Percentiles rank a stretch among this genome's conserved stretches.
phyloP scores from a whole-genome alignment of 2,113 vertebrate species.

The Rhea pennata region DNA sequence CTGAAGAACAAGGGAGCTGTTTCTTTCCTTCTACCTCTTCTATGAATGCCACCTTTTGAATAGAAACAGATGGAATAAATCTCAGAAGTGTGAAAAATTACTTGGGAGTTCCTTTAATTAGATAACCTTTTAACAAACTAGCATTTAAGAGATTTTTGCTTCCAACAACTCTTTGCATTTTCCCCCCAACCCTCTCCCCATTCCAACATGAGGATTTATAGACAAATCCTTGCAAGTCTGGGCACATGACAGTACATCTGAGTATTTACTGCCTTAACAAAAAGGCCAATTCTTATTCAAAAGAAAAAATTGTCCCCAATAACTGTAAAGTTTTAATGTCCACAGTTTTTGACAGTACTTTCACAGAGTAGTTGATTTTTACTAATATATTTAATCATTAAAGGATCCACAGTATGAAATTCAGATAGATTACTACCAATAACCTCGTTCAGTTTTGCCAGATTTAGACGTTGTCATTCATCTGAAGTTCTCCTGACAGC shows the following conservation, averaged over 20 bases:
- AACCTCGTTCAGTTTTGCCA: not conserved
- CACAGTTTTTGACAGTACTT: not conserved
- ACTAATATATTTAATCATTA: not conserved
- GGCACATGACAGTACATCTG: fast-evolving
- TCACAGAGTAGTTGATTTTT: not conserved
- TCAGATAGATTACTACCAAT: not conserved
- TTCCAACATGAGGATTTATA: not conserved
- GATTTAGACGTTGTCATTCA: not conserved
- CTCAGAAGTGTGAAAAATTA: constrained; percentile 15
- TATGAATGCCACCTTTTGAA: not conserved
- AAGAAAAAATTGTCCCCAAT: not conserved
- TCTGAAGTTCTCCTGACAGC: not conserved
- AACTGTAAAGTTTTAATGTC: not conserved
- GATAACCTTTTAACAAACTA: not conserved
- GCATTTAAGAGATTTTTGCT: constrained; percentile 5
- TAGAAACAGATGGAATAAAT: not conserved
- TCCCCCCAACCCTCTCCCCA: not conserved
- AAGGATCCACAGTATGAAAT: not conserved
- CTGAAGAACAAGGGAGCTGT: not conserved
- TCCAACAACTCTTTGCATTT: not conserved
- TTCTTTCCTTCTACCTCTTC: not conserved
- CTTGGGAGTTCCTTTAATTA: not conserved
- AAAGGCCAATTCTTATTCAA: not conserved
- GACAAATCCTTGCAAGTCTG: not conserved
- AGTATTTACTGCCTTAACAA: not conserved